Evolutionary conservation across 2,888 invertebrate species (phyloP).

Genomic region (Notodromas monacha): DNA sequence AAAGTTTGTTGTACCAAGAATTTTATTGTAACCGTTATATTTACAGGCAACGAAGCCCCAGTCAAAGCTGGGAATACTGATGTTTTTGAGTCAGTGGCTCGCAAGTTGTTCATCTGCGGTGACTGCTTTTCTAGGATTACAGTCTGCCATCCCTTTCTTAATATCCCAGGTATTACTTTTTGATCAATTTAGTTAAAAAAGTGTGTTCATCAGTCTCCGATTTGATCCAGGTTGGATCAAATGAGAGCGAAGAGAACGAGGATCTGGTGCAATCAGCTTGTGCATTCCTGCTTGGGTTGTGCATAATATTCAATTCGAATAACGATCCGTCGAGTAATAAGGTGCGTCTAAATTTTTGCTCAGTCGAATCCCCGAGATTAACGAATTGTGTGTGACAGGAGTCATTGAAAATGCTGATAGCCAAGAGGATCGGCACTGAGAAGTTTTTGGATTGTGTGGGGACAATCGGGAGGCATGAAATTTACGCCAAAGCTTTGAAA

Average conservation of each 20-base stretch:
- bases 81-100: constrained; percentile 63
- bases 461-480: constrained; percentile 56
- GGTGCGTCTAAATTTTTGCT: too few species aligned
- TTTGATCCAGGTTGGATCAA: constrained; percentile 35
- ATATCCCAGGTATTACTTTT: too few species aligned
- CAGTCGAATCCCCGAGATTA: neutral
- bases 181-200: too few species aligned
- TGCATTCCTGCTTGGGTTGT: constrained; percentile 69
- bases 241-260: constrained; percentile 69
- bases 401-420: constrained; percentile 37
- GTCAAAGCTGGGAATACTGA: constrained; percentile 55
- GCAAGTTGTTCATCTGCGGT: constrained; percentile 51
- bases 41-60: constrained; percentile 33
- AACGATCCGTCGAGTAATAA: constrained; percentile 37
- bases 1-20: too few species aligned
- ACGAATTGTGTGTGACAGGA: constrained; percentile 14
- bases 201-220: too few species aligned
- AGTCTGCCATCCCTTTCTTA: too few species aligned
- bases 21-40: too few species aligned
- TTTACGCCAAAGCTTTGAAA: constrained; percentile 65
- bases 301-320: constrained; percentile 60
- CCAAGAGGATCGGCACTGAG: constrained; percentile 64
- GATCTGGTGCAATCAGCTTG: constrained; percentile 53
- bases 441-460: constrained; percentile 49
- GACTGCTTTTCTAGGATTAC: constrained; percentile 42